phyloP scores from a whole-genome alignment of 2,888 invertebrate genomes.

The Melinaea marsaeus region DNA sequence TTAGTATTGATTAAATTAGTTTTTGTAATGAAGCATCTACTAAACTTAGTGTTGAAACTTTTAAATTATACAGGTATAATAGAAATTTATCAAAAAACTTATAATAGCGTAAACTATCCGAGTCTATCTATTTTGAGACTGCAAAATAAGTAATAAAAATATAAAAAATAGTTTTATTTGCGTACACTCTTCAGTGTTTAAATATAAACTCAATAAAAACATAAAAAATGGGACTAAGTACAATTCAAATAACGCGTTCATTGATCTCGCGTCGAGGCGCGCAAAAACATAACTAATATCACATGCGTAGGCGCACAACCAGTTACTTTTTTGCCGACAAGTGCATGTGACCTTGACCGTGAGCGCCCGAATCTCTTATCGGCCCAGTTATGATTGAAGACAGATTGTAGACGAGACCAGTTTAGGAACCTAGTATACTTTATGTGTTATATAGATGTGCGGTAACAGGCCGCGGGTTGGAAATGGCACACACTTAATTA shows the following conservation, averaged over 20 bases:
- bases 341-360: conserved; percentile 73
- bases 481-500: too few relatives aligned
- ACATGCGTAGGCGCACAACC: conserved; percentile 62
- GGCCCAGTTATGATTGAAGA: conserved; percentile 34
- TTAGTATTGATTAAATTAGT: conserved; percentile 18
- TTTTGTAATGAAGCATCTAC: conserved; percentile 3
- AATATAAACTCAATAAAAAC: neutral
- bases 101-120: too few relatives aligned
- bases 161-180: too few relatives aligned
- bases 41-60: too few relatives aligned
- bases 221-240: neutral
- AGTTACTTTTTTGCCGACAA: conserved; percentile 68
- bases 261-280: conserved; percentile 18
- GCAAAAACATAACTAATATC: conserved; percentile 48
- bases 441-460: neutral
- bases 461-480: too few relatives aligned
- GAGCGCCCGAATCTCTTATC: conserved; percentile 51
- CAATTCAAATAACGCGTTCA: conserved; percentile 26
- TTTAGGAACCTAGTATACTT: neutral
- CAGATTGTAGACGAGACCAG: conserved; percentile 13
- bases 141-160: too few relatives aligned
- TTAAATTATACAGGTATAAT: too few relatives aligned
- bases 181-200: neutral
- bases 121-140: too few relatives aligned
- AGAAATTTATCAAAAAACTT: too few relatives aligned